Base-by-base conservation (phyloP, 2,888 invertebrate genomes). In the Aphrophora alni region DNA sequence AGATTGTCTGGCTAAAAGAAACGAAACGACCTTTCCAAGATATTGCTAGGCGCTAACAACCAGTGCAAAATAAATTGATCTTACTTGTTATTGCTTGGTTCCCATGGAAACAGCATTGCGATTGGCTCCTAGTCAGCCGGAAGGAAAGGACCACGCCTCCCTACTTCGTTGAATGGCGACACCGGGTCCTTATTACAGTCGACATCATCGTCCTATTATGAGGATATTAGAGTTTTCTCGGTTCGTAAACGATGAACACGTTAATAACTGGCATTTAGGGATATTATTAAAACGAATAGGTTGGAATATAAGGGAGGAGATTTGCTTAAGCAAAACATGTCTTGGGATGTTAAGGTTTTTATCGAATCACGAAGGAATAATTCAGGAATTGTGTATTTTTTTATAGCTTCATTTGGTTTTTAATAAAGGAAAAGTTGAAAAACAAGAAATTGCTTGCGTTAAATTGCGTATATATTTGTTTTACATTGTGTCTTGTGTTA, bases 41-140 rank as follows among this genome's bases (percentile, higher is more conserved):
- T 59, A 59, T 59, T 59, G 59, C 59, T 21, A 59, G 59, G 59
- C 59, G 59, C 59, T 59, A 59, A 59, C 59, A 59, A 59, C 59
- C 59, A 21, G 59, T 21, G 59, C 59, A 21, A 59, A 59, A 59
- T 59, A 59, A 59, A 59, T 59, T 59, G 59, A 59, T 59, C 59
- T 59, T 59, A 59, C 59, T 59, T 59, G 59, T 59, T 59, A 59
- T 59, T 59, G 59, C 59, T 5, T 21, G 59, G 59, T 59, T 21
- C 2, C 59, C 59, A 59, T 59, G 59, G 59, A 21, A 2, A 59
- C 59, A 21, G n/a, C 59, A 21, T 59, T 59, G 59, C 59, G 59
- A 59, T 59, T 59, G 59, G 59, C 59, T 59, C 59, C 59, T 21
- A 21, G 21, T 59, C 21, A 59, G 59, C 59, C 59, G 59, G 59